These are phyloP conservation scores for Silurus aristotelis DNA, from an alignment of 2,797 vertebrate genomes.

Conservation along the genomic window DNA sequence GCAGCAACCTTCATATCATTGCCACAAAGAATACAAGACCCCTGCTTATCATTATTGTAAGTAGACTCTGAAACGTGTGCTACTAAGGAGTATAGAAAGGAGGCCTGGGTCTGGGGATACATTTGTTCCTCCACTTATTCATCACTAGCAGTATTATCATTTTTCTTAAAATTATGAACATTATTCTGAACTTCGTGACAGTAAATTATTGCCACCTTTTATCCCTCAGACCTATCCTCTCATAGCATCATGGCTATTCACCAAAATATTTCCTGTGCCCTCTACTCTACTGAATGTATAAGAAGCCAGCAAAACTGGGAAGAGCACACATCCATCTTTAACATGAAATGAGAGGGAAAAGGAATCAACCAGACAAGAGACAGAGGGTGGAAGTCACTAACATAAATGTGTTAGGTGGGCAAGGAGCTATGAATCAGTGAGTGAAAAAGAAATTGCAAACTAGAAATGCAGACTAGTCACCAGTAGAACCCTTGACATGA, in stretches of 20 bases:
- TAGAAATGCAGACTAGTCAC: slow-evolving; percentile 14
- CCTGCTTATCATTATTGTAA: not conserved
- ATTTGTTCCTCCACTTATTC: not conserved
- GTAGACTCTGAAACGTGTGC: not conserved
- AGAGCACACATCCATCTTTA: not conserved
- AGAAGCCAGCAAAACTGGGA: not conserved
- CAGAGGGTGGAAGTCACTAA: not conserved
- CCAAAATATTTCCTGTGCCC: not conserved
- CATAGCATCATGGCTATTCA: not conserved
- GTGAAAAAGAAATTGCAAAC: not conserved
- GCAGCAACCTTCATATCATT: not conserved
- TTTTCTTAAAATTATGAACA: not conserved
- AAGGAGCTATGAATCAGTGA: not conserved
- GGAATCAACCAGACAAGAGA: not conserved
- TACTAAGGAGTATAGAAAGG: not conserved
- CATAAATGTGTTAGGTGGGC: not conserved
- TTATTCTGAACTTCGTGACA: not conserved
- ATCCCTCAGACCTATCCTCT: not conserved
- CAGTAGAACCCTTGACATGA: slow-evolving; percentile 26
- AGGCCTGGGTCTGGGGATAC: not conserved
- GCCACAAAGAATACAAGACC: not conserved
- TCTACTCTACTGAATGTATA: not conserved
- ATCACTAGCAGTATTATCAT: not conserved
- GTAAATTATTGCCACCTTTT: not conserved
- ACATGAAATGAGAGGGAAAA: not conserved